Percentiles rank a stretch among this genome's conserved stretches.
Conservation (phyloP, 2,113 vertebrate species). For the Tetraodon nigroviridis region DNA sequence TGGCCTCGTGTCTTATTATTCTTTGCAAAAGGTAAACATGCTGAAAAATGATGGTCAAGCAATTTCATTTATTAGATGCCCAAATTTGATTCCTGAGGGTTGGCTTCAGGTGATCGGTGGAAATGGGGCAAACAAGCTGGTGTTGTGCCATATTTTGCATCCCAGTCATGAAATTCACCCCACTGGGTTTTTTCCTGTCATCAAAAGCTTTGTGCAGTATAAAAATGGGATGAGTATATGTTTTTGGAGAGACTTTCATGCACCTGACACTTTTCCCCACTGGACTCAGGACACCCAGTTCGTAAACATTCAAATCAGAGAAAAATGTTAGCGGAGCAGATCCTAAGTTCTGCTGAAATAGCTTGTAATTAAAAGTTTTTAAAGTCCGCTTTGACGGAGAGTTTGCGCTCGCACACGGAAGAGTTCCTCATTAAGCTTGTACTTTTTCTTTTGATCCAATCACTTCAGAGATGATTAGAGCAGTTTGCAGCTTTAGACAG, state of each 20-base stretch:
- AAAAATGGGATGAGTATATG: too few relatives aligned
- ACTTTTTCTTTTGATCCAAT: conserved; percentile 2
- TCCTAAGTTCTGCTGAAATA: conserved; percentile 12
- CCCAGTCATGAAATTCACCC: too few relatives aligned
- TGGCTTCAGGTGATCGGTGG: conserved; percentile 12
- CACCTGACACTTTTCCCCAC: too few relatives aligned
- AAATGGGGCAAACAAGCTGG: conserved; percentile 21
- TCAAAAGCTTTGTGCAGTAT: too few relatives aligned
- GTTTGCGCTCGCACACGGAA: conserved; percentile 5
- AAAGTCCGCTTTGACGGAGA: conserved; percentile 19
- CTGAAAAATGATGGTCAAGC: conserved; percentile 4
- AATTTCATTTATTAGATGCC: conserved; percentile 25
- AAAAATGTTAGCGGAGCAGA: conserved; percentile 31
- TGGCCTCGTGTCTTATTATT: conserved; percentile 8
- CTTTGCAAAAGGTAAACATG: conserved; percentile 1
- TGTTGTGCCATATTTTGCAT: too few relatives aligned
- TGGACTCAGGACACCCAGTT: conserved; percentile 5
- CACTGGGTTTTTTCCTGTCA: too few relatives aligned
- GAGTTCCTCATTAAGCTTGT: conserved; percentile 15
- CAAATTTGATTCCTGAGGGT: conserved; percentile 28
- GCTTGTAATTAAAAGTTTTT: conserved; percentile 38
- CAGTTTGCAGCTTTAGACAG: conserved; percentile 4
- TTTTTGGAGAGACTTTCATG: too few relatives aligned
- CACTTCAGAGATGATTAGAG: conserved; percentile 12
- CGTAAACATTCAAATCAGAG: conserved; percentile 45